Percentiles rank a stretch among this genome's conserved stretches.
These are phyloP conservation scores for Camponotus pennsylvanicus DNA, from an alignment of 1,140 invertebrate genomes.

Conservation along the genomic window DNA sequence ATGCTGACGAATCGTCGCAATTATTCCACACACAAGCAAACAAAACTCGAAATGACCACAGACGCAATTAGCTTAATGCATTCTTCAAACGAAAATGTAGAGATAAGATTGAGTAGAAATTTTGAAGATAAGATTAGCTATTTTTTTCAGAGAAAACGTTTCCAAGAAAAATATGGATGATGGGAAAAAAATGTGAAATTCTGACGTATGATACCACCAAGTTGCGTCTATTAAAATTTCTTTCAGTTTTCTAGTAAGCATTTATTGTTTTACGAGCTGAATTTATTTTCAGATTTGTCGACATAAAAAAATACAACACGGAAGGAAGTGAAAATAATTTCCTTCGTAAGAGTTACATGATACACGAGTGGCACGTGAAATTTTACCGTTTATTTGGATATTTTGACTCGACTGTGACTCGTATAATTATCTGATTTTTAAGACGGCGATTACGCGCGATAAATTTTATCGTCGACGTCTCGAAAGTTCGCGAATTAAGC, in stretches of 20 bases:
- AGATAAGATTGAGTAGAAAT: not conserved
- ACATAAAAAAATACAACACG: too few species aligned
- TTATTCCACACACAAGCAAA: slow-evolving; percentile 26
- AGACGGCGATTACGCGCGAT: slow-evolving; percentile 27
- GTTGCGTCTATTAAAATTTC: not conserved
- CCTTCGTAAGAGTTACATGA: not conserved
- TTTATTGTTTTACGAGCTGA: slow-evolving; percentile 13
- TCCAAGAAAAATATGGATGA: too few species aligned
- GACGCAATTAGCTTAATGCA: not conserved
- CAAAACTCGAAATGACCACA: not conserved
- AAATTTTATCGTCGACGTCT: slow-evolving; percentile 32
- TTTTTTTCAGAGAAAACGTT: too few species aligned
- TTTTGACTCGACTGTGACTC: not conserved
- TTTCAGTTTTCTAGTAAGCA: not conserved
- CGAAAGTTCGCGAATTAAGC: slow-evolving; percentile 72
- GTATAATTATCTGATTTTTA: slow-evolving; percentile 31
- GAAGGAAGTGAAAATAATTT: not conserved
- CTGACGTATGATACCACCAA: too few species aligned
- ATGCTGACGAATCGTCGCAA: slow-evolving; percentile 35
- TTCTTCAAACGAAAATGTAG: not conserved
- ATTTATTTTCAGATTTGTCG: not conserved
- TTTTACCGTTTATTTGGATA: slow-evolving; percentile 15
- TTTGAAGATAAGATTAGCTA: too few species aligned
- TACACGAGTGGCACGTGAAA: not conserved
- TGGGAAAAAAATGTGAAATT: too few species aligned